These are phyloP conservation scores for Poeciliopsis presidionis DNA, from an alignment of 2,797 vertebrate species.

Conservation along the genomic window DNA sequence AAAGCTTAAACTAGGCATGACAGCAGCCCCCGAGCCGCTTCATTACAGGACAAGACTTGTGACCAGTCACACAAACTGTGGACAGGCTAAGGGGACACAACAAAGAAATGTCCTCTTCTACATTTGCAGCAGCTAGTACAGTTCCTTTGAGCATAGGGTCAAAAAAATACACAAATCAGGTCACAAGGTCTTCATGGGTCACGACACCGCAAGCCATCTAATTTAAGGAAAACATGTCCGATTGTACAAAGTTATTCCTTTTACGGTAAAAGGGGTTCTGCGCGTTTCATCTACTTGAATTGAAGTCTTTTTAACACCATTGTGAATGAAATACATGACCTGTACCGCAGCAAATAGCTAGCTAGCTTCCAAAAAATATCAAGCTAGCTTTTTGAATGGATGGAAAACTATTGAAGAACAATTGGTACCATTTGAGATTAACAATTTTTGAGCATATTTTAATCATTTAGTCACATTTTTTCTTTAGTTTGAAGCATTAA, in stretches of 20 bases:
- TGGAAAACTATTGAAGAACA: neutral
- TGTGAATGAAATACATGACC: neutral
- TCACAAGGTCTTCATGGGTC: neutral
- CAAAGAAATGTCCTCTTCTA: neutral
- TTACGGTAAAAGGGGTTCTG: neutral
- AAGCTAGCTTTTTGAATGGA: too few species aligned
- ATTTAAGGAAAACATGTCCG: neutral
- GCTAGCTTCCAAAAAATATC: too few species aligned
- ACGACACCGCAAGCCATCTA: constrained; percentile 8
- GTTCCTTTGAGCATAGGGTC: neutral
- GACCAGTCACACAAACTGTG: constrained; percentile 10
- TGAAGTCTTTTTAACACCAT: neutral
- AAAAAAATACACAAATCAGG: neutral
- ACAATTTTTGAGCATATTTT: neutral
- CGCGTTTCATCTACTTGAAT: neutral
- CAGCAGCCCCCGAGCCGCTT: constrained; percentile 15
- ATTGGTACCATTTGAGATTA: neutral
- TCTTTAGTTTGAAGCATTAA: neutral
- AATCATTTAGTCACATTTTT: neutral
- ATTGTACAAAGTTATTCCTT: neutral
- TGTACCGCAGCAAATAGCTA: neutral
- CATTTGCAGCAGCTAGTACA: neutral
- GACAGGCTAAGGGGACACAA: neutral
- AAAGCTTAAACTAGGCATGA: neutral
- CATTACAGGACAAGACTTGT: constrained; percentile 20